phyloP scores from a whole-genome alignment of 2,888 invertebrate species.

The Lordiphosa andalusiaca region DNA sequence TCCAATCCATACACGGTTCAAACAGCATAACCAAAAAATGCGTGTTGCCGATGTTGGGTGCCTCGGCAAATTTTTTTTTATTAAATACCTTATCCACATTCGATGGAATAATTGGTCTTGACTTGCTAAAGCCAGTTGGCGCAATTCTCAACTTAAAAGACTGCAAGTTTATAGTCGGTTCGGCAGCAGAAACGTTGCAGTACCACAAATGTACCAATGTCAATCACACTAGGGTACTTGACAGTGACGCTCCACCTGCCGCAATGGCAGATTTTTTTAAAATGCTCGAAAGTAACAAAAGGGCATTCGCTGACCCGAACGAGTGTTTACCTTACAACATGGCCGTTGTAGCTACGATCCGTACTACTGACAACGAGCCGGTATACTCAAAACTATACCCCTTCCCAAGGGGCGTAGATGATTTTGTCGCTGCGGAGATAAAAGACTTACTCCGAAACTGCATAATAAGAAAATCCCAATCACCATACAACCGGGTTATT shows the following conservation, averaged over 20 bases:
- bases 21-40: too few species aligned
- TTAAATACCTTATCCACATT: background rate
- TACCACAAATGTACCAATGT: background rate
- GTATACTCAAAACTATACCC: background rate
- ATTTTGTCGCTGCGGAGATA: background rate
- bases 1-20: too few species aligned
- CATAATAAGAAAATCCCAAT: too few species aligned
- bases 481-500: too few species aligned
- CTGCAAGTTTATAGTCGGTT: background rate
- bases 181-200: background rate
- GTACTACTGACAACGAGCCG: background rate
- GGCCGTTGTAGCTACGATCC: background rate
- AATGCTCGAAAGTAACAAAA: too few species aligned
- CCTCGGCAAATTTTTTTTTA: background rate
- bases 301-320: background rate
- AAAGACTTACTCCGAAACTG: too few species aligned
- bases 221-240: background rate
- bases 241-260: background rate
- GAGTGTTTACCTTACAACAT: background rate
- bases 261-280: too few species aligned
- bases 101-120: conserved; percentile 1
- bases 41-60: too few species aligned
- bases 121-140: background rate
- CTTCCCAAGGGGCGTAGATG: background rate
- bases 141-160: background rate